These are phyloP conservation scores for Panorpa germanica DNA, from an alignment of 2,888 invertebrate genomes.

Conservation along the genomic window DNA sequence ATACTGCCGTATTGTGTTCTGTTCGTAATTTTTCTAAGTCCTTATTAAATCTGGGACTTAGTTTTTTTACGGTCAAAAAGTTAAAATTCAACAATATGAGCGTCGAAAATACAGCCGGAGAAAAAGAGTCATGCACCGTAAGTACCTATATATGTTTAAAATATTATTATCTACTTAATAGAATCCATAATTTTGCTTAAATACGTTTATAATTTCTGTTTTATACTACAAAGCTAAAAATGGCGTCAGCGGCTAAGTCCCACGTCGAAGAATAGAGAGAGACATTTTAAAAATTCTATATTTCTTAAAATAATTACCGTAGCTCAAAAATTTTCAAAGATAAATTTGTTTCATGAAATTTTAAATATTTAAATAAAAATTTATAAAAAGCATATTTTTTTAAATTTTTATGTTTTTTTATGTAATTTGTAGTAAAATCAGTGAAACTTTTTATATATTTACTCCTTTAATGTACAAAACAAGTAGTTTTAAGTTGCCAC, in stretches of 20 bases:
- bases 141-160: too few relatives aligned
- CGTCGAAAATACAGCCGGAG: constrained; percentile 39
- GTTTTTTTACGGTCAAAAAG: too few relatives aligned
- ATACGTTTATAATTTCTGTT: constrained; percentile 34
- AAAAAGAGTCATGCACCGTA: constrained; percentile 36
- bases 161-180: too few relatives aligned
- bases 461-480: constrained; percentile 5
- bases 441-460: constrained; percentile 2
- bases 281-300: constrained; percentile 10
- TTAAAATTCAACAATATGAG: constrained; percentile 45
- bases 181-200: constrained; percentile 10
- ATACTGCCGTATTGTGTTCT: too few relatives aligned
- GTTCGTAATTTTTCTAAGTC: too few relatives aligned
- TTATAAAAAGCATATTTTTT: not conserved
- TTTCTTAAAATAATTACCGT: constrained; percentile 4
- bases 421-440: constrained; percentile 3
- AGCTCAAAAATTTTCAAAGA: not conserved
- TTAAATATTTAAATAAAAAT: constrained; percentile 7
- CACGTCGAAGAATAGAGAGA: constrained; percentile 23
- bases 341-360: constrained; percentile 10
- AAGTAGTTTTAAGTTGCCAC: too few relatives aligned
- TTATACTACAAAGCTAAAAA: constrained; percentile 58
- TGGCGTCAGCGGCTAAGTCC: constrained; percentile 67
- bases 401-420: not conserved
- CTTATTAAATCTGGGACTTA: too few relatives aligned